Base-by-base conservation (phyloP, 2,888 invertebrate species). In the Drosophila phalerata region DNA sequence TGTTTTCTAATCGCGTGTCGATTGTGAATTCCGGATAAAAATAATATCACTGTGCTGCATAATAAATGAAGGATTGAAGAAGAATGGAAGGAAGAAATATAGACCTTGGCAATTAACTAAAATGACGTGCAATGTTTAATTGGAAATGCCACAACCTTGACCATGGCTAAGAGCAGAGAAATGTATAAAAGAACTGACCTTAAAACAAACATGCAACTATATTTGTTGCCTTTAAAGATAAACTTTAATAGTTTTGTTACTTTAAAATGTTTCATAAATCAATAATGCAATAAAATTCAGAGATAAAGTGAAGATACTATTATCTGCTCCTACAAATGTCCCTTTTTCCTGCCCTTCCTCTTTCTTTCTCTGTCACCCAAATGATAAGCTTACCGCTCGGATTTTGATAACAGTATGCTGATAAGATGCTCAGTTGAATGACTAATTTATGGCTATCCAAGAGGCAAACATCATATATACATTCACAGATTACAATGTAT, bases 1-100 rank as follows among this genome's bases (percentile, higher is more conserved):
- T 61, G 51, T 37, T 5, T 53, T 9, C 10, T 4, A 43, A 47
- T 77, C 45, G 73, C 74, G 73, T 72, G 66, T 28, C 40, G 5
- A 25, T 38, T 11, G 6, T 19, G 37, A 38, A 11, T 47, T 38
- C 13, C 19, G 4, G 11, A 40, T 40, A 15, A 42, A 30, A 22
- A 32, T 34, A 34, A 49, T 13, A 57, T 47, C 25, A 9, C 2
- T 28, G 30, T 51, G 52, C 48, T 53, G 61, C 40, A 70, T 65
- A 37, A 15, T 11, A 61, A 60, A 66, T 71, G 11, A 22, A 15
- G 6, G 13, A 11, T 28, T 19, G 13, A 43, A 10, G 19, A 42
- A 55, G n/a, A 4, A 22, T 4, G 10, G n/a, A 22, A 32, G 28
- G 10, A 40, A 28, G 5, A 3, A 32, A 10, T 5, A 3, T 15